Evolutionary conservation across 2,888 invertebrate genomes (phyloP), one percentile per base, ranked within the genome.

Genomic region (Caenorhabditis panamensis): DNA sequence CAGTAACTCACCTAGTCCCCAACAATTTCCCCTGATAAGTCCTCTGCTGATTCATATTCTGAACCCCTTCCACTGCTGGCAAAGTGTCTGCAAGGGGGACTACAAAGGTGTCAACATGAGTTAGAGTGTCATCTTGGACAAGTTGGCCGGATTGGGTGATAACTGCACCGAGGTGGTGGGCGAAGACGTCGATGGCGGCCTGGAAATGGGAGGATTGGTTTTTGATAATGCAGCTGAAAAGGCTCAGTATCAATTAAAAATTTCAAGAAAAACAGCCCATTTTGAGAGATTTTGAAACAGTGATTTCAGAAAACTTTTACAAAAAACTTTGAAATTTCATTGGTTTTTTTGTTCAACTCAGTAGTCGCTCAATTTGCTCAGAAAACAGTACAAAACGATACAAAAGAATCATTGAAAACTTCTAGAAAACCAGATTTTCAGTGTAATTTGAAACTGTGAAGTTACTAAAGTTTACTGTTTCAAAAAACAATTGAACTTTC

Each of bases 121-220:
- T 82, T 24, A 89, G 79, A 11, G 86, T 88, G 62, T 86, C 85
- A 24, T 75, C 69, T 41, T 81, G 79, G 13, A 81, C 82, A 20
- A 87, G 72, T 26, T 69, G 71, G 3, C 77, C 82, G 24, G 71
- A 77, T 37, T 78, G 71, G 20, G 85, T 71, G 61, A 89, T 82
- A 13, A 88, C 85, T n/a, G 88, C 80, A n/a, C 89, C 89, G 62
- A 88, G 53, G 75, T 88, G 85, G 73, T 88, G 86, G 37, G 84
- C 89, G 54, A 89, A 86, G 2, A 89, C 82, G 67, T 87, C 86
- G 77, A 89, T 89, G 20, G 88, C 87, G 1, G 82, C 83, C 88
- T 88, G 69, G 76, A 86, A 72, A 13, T 26, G 4, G 18, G 0
- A 53, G 26, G 26, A 24, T 6, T 22, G 24, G n/a, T n/a, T 51